phyloP scores from a whole-genome alignment of 2,113 vertebrate genomes.

The Gadus macrocephalus region DNA sequence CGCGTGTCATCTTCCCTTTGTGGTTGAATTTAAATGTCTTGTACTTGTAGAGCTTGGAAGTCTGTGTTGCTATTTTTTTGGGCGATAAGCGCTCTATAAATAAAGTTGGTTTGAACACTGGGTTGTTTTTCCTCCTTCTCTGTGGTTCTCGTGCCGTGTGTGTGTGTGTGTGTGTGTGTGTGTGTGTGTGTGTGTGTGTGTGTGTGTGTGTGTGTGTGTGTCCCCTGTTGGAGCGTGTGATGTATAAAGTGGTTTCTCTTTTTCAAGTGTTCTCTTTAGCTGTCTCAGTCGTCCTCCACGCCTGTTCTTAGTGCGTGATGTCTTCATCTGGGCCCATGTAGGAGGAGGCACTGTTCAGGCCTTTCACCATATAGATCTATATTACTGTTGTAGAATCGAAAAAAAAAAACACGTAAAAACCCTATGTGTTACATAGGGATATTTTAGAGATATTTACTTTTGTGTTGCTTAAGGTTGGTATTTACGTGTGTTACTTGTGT shows the following conservation, averaged over 20 bases:
- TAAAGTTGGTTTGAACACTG: background rate
- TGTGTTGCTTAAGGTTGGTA: too few relatives aligned
- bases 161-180: background rate
- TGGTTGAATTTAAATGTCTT: background rate
- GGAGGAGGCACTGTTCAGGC: too few relatives aligned
- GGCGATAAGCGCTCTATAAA: background rate
- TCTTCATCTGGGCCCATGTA: too few relatives aligned
- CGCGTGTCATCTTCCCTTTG: background rate
- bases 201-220: background rate
- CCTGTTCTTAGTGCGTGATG: background rate
- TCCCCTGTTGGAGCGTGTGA: background rate
- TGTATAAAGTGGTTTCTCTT: background rate
- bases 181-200: slow-evolving; percentile 2
- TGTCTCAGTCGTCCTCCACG: too few relatives aligned
- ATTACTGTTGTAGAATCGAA: too few relatives aligned
- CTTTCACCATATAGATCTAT: too few relatives aligned
- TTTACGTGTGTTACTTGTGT: too few relatives aligned
- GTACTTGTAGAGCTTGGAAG: background rate
- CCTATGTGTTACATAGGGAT: too few relatives aligned
- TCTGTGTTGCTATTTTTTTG: background rate
- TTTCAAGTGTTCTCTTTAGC: too few relatives aligned
- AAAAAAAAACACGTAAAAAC: too few relatives aligned
- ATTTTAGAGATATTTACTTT: too few relatives aligned
- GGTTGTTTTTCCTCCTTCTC: background rate
- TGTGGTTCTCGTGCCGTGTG: background rate